Evolutionary conservation across 2,797 vertebrate species (phyloP).

Genomic region (Oreochromis mossambicus): DNA sequence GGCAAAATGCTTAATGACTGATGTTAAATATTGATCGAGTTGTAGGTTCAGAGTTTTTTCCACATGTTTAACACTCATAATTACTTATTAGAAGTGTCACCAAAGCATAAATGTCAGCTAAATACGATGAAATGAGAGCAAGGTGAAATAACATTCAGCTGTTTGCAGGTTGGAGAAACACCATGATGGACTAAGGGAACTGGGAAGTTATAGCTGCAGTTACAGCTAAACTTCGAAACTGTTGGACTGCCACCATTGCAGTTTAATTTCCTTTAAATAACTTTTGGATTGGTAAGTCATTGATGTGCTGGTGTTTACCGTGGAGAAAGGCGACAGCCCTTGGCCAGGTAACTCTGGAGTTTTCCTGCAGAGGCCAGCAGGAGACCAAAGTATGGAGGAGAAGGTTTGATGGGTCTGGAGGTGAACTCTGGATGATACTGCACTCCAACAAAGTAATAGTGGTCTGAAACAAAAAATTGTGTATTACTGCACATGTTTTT

Average conservation of each 20-base stretch:
- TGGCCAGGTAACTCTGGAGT: conserved; percentile 84
- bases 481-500: not conserved
- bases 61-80: not conserved
- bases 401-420: conserved; percentile 94
- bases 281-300: not conserved
- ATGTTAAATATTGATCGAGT: not conserved
- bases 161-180: not conserved
- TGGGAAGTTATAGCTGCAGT: not conserved
- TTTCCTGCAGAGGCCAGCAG: conserved; percentile 88
- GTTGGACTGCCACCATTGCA: not conserved
- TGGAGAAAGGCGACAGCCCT: conserved; percentile 90
- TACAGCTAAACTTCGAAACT: not conserved
- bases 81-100: not conserved
- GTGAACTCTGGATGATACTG: conserved; percentile 97
- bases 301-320: conserved; percentile 69
- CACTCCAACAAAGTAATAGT: conserved; percentile 93
- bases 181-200: not conserved
- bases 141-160: not conserved
- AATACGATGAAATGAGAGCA: not conserved
- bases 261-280: not conserved
- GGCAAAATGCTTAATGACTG: not conserved
- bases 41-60: not conserved
- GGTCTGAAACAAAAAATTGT: conserved; percentile 72
- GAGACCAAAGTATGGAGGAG: conserved; percentile 92
- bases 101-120: not conserved